Evolutionary conservation across 2,888 invertebrate genomes (phyloP).

Genomic region (Drosophila antonietae): DNA sequence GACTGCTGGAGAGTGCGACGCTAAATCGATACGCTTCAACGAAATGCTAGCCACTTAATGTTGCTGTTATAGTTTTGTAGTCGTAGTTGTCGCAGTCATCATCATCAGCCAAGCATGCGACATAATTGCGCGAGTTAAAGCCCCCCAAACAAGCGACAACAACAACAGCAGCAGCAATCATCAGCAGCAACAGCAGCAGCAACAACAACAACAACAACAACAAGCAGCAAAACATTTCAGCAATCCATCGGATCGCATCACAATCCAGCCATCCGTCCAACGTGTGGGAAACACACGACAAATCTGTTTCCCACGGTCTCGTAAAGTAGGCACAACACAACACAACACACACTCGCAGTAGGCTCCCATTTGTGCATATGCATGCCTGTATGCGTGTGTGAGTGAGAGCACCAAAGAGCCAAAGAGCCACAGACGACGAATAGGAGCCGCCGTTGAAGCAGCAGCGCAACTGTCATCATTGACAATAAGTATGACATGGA

Average conservation of each 20-base stretch:
- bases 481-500: slow-evolving; percentile 83
- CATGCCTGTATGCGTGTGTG: slow-evolving; percentile 29
- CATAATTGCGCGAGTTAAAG: slow-evolving; percentile 82
- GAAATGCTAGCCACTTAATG: slow-evolving; percentile 72
- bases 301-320: slow-evolving; percentile 85
- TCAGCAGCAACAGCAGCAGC: slow-evolving; percentile 40
- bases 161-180: slow-evolving; percentile 40
- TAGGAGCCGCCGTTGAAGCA: slow-evolving; percentile 71
- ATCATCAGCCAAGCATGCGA: slow-evolving; percentile 83
- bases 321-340: slow-evolving; percentile 81
- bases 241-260: slow-evolving; percentile 83
- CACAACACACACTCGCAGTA: slow-evolving; percentile 59
- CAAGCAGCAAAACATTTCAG: slow-evolving; percentile 76
- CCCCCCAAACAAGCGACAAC: slow-evolving; percentile 72
- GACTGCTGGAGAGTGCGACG: slow-evolving; percentile 43
- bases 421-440: slow-evolving; percentile 61
- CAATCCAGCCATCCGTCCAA: slow-evolving; percentile 84
- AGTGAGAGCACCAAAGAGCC: slow-evolving; percentile 57
- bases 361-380: slow-evolving; percentile 60
- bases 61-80: slow-evolving; percentile 36
- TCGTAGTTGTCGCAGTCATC: slow-evolving; percentile 77
- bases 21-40: slow-evolving; percentile 81
- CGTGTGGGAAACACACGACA: slow-evolving; percentile 85
- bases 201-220: slow-evolving; percentile 51
- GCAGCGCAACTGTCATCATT: slow-evolving; percentile 83